These are phyloP conservation scores for Morpho helenor DNA, from an alignment of 2,888 invertebrate genomes.

Conservation along the genomic window DNA sequence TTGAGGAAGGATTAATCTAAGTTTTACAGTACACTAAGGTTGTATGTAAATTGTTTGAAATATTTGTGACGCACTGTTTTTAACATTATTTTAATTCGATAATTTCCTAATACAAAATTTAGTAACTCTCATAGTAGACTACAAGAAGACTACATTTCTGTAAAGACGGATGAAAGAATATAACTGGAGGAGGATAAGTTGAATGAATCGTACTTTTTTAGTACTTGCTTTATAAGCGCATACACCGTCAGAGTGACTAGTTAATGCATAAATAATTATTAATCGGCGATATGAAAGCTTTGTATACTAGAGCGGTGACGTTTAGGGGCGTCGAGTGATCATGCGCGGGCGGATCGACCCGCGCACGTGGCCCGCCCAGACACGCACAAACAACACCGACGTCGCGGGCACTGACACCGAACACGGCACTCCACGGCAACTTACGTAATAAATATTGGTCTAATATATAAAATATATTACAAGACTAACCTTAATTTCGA, in stretches of 20 bases:
- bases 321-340: conserved; percentile 45
- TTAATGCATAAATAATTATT: conserved; percentile 20
- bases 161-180: too few species aligned
- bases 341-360: conserved; percentile 66
- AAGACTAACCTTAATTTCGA: conserved; percentile 14
- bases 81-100: too few species aligned
- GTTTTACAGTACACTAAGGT: too few species aligned
- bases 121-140: too few species aligned
- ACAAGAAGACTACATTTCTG: too few species aligned
- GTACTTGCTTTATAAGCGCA: not conserved
- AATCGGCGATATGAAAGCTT: conserved; percentile 20
- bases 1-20: too few species aligned
- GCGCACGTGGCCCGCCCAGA: conserved; percentile 33
- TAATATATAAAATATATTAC: conserved; percentile 1
- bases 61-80: too few species aligned
- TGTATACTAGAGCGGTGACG: conserved; percentile 36
- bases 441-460: conserved; percentile 13
- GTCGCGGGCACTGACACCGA: conserved; percentile 26
- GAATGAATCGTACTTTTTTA: not conserved
- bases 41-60: too few species aligned
- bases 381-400: conserved; percentile 35
- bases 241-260: conserved; percentile 4
- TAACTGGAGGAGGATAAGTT: too few species aligned
- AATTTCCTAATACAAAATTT: too few species aligned
- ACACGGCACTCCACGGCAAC: conserved; percentile 12